Percentiles rank a stretch among this genome's conserved stretches.
Evolutionary conservation across 2,888 invertebrate genomes (phyloP).

Genomic region (Meghimatium bilineatum): DNA sequence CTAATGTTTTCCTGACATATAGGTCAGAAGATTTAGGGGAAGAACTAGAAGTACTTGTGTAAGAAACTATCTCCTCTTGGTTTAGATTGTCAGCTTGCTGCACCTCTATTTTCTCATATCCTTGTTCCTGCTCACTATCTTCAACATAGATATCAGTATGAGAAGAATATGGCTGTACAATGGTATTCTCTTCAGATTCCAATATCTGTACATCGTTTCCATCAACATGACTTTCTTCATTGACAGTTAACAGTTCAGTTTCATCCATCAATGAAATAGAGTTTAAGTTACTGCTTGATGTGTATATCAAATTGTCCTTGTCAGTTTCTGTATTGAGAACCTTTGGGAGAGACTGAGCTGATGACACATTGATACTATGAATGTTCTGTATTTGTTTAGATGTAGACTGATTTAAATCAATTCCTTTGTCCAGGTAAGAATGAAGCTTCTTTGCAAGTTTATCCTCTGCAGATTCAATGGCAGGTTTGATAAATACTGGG

Average conservation of each 20-base stretch:
- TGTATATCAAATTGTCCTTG: background rate
- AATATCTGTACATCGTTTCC: background rate
- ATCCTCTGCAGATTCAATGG: slow-evolving; percentile 38
- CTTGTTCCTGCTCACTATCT: background rate
- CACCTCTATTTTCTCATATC: background rate
- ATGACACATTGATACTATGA: slow-evolving; percentile 15
- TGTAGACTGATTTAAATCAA: background rate
- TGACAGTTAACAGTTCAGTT: background rate
- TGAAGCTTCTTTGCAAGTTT: slow-evolving; percentile 38
- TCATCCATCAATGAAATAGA: background rate
- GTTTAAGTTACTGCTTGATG: background rate
- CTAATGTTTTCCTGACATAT: slow-evolving; percentile 32
- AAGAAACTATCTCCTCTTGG: background rate
- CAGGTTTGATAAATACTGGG: slow-evolving; percentile 31
- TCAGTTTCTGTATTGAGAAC: slow-evolving; percentile 7
- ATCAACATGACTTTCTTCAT: background rate
- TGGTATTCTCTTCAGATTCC: background rate
- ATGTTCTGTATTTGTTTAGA: slow-evolving; percentile 12
- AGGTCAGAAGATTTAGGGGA: slow-evolving; percentile 21
- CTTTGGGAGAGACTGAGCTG: slow-evolving; percentile 14
- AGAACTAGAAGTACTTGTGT: background rate
- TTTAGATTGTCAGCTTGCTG: background rate
- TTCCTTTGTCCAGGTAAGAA: slow-evolving; percentile 33
- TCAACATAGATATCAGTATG: background rate
- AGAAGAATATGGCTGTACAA: background rate